A percentile compares a stretch with the other conserved stretches of the same genome.
phyloP scores from a whole-genome alignment of 2,113 vertebrate species.

The Corvus moneduloides region DNA sequence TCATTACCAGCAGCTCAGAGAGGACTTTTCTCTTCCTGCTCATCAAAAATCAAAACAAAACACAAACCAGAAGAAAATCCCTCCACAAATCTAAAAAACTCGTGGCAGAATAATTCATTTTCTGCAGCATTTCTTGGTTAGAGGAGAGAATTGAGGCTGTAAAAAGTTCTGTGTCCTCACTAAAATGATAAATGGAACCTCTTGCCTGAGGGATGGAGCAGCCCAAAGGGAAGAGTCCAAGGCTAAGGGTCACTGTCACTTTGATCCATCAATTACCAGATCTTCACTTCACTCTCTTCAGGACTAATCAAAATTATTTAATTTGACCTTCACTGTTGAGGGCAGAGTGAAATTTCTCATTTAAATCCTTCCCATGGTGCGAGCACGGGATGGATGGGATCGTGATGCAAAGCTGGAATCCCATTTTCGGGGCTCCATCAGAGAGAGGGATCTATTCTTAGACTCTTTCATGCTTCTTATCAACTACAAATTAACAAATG shows the following conservation, averaged over 20 bases:
- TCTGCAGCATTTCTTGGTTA: neutral
- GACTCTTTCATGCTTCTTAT: neutral
- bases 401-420: neutral
- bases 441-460: neutral
- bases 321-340: constrained; percentile 36
- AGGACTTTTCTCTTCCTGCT: neutral
- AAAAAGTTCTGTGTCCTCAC: constrained; percentile 8
- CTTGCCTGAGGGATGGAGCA: constrained; percentile 22
- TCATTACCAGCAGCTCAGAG: neutral
- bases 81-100: neutral
- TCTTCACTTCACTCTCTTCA: constrained; percentile 55
- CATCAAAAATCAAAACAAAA: neutral
- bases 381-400: neutral
- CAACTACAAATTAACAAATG: constrained; percentile 17
- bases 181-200: constrained; percentile 59
- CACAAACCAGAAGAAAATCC: neutral
- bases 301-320: constrained; percentile 54
- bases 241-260: constrained; percentile 49
- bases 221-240: constrained; percentile 16
- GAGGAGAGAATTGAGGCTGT: neutral
- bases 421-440: neutral
- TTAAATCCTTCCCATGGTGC: constrained; percentile 26
- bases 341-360: constrained; percentile 56
- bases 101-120: neutral
- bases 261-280: constrained; percentile 60